Conservation (phyloP, 1,140 invertebrate species). For the Conus ventricosus region DNA sequence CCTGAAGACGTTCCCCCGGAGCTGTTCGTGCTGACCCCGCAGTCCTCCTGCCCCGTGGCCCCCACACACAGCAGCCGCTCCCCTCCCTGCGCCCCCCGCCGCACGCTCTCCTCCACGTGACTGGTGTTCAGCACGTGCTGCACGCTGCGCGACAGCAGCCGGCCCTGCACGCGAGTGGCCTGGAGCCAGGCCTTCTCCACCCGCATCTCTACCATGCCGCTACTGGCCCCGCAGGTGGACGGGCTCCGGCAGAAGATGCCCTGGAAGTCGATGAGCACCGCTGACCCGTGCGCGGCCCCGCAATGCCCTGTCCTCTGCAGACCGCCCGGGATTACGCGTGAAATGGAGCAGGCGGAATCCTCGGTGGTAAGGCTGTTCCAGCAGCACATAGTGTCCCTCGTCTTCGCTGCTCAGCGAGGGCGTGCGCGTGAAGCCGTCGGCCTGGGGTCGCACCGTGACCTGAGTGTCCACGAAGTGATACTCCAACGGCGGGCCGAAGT, state of each 20-base stretch:
- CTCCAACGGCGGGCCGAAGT: conserved; percentile 16
- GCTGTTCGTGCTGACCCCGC: not conserved
- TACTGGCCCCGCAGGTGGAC: not conserved
- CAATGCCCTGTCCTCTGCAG: conserved; percentile 5
- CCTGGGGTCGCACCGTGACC: conserved; percentile 6
- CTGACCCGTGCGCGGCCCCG: not conserved
- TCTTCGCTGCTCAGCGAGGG: conserved; percentile 24
- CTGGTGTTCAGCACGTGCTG: conserved; percentile 19
- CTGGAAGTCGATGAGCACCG: conserved; percentile 28
- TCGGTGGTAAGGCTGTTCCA: conserved; percentile 20
- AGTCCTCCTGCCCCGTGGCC: conserved; percentile 18
- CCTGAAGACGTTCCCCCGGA: not conserved
- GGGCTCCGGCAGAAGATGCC: conserved; percentile 22
- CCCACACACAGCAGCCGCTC: conserved; percentile 20
- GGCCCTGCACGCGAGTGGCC: not conserved
- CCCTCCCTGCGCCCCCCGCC: conserved; percentile 25
- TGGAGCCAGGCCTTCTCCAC: conserved; percentile 28
- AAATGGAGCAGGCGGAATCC: conserved; percentile 14
- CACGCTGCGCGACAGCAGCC: conserved; percentile 1
- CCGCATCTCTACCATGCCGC: not conserved
- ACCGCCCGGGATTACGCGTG: not conserved
- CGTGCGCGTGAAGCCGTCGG: conserved; percentile 13
- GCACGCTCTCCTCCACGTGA: conserved; percentile 22
- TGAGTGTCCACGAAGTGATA: conserved; percentile 21
- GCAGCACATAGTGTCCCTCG: conserved; percentile 8